Evolutionary conservation across 64 coral and sea anemone genomes (phyloP), one percentile per base, ranked within the genome.

Genomic region (Actinia equina): DNA sequence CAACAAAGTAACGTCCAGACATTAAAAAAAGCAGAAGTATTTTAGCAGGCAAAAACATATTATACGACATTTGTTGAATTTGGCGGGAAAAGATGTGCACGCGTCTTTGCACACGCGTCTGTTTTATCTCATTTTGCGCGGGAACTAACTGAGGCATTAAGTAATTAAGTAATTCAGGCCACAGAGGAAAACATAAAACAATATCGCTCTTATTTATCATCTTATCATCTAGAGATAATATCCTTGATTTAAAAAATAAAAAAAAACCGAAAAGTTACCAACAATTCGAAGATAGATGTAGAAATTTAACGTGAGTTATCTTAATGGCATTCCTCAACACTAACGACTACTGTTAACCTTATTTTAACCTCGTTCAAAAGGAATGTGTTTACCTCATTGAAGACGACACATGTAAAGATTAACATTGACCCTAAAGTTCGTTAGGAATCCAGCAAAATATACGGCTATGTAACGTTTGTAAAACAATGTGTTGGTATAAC

Each of bases 51-150:
- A 65, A 65, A 65, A 65, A 25, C 5, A 7, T 7, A 23, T 0
- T 74, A 26, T 30, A 41, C 12, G 12, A 8, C 69, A 30, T 30
- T 26, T 5, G 69, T 26, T 15, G 13, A 74, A 74, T 30, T 30
- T 74, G 69, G 69, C 69, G 69, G 69, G 69, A 74, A 74, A 74
- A 65, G n/a, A 30, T 74, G 69, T 16, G 7, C 69, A n/a, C n/a
- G n/a, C n/a, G n/a, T n/a, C n/a, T n/a, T n/a, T n/a, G n/a, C n/a
- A 74, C 69, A 30, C 69, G 69, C 69, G 69, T 74, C 69, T 74
- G 69, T 74, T 41, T 74, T 42, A 74, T 74, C 69, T 74, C 69
- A 30, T 74, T 57, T 74, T 74, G 69, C 69, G 69, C 69, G 69
- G 69, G 69, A 74, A 74, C 25, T 41, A 74, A 74, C 25, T 41